Evolutionary conservation across 2,113 vertebrate genomes (phyloP).

Genomic region (Tetrao urogallus): DNA sequence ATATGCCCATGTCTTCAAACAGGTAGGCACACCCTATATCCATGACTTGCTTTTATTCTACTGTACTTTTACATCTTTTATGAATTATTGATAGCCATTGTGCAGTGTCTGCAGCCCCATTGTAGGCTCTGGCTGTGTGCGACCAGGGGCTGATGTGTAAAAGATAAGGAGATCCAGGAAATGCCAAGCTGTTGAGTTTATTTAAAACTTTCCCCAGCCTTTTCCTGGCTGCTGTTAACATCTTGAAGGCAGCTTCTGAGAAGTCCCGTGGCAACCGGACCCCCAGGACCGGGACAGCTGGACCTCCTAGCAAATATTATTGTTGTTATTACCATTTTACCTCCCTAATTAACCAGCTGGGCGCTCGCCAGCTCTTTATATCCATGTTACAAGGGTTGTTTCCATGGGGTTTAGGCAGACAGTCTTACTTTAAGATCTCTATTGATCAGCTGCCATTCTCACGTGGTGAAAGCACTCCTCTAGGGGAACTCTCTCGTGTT

Average conservation of each 20-base stretch:
- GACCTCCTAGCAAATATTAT: slow-evolving; percentile 45
- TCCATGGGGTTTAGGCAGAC: slow-evolving; percentile 80
- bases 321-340: slow-evolving; percentile 47
- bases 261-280: slow-evolving; percentile 63
- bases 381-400: slow-evolving; percentile 67
- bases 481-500: slow-evolving; percentile 80
- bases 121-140: background rate
- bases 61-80: too few relatives aligned
- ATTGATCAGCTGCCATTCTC: slow-evolving; percentile 82
- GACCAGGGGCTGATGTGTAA: background rate
- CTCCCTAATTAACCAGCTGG: slow-evolving; percentile 86
- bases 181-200: background rate
- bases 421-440: slow-evolving; percentile 84
- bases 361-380: slow-evolving; percentile 74
- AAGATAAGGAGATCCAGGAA: background rate
- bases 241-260: slow-evolving; percentile 37
- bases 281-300: slow-evolving; percentile 34
- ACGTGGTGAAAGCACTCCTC: slow-evolving; percentile 77
- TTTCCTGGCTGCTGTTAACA: background rate
- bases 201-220: slow-evolving; percentile 20
- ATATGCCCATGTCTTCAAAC: background rate
- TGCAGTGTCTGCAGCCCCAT: background rate
- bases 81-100: background rate
- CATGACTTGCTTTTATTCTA: background rate
- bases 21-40: fast-evolving